phyloP scores from a whole-genome alignment of 2,113 vertebrate genomes.

The crab-eating macaque (Macaca fascicularis) region DNA sequence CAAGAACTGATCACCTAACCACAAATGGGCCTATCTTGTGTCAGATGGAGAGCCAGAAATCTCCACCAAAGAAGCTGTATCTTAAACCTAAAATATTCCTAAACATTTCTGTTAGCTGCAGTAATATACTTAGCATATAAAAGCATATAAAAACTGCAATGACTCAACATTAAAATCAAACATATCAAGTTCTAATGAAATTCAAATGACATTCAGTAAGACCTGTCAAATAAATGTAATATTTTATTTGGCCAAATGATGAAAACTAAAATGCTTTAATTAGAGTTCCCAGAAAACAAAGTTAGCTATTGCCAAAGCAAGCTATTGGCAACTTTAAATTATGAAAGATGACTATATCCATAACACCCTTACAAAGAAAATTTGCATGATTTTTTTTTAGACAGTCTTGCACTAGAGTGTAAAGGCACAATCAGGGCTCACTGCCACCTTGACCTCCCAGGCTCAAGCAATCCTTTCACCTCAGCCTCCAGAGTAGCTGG shows the following conservation, averaged over 20 bases:
- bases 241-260: slow-evolving; percentile 16
- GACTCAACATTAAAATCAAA: slow-evolving; percentile 21
- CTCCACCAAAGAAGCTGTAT: not conserved
- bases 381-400: not conserved
- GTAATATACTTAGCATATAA: not conserved
- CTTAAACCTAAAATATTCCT: not conserved
- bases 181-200: slow-evolving; percentile 4
- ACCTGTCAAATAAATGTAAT: not conserved
- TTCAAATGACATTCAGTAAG: slow-evolving; percentile 24
- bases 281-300: slow-evolving; percentile 21
- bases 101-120: not conserved
- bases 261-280: slow-evolving; percentile 2
- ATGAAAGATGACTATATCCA: not conserved
- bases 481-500: too few species aligned
- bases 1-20: not conserved
- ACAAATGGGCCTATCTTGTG: not conserved
- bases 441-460: too few species aligned
- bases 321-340: slow-evolving; percentile 12
- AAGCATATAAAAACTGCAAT: not conserved
- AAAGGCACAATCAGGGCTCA: too few species aligned
- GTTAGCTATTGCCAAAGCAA: not conserved
- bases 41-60: not conserved
- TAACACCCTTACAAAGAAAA: not conserved
- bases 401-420: too few species aligned
- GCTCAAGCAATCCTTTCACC: too few species aligned